Evolutionary conservation across 1,140 invertebrate species (phyloP).

Genomic region (Cyrtorhinus lividipennis): DNA sequence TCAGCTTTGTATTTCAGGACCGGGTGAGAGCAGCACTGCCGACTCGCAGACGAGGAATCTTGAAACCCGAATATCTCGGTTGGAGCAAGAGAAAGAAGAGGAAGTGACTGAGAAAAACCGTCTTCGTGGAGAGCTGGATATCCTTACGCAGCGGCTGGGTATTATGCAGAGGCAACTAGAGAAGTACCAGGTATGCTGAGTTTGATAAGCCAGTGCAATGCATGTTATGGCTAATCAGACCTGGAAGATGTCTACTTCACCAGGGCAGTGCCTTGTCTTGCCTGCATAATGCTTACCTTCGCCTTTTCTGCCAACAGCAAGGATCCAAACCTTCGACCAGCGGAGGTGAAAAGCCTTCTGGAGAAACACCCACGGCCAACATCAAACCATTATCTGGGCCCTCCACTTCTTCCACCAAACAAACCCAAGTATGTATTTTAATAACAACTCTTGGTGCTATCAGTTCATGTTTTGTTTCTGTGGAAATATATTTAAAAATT

Average conservation of each 20-base stretch:
- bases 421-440: slow-evolving; percentile 26
- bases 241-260: too few species aligned
- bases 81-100: slow-evolving; percentile 63
- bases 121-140: slow-evolving; percentile 53
- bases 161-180: slow-evolving; percentile 67
- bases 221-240: neutral
- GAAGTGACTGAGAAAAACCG: slow-evolving; percentile 43
- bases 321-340: slow-evolving; percentile 49
- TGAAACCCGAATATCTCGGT: slow-evolving; percentile 47
- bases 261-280: too few species aligned
- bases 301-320: slow-evolving; percentile 13
- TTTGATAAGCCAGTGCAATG: neutral
- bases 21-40: neutral
- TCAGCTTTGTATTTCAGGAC: too few species aligned
- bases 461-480: too few species aligned
- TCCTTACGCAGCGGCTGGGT: slow-evolving; percentile 50
- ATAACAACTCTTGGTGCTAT: too few species aligned
- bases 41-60: slow-evolving; percentile 43
- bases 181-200: slow-evolving; percentile 34
- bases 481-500: too few species aligned
- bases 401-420: slow-evolving; percentile 29
- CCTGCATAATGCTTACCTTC: too few species aligned
- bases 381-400: slow-evolving; percentile 84
- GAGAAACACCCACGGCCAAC: slow-evolving; percentile 75
- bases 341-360: slow-evolving; percentile 47